phyloP scores from a whole-genome alignment of 2,888 invertebrate species.

The Trichopoda pennipes region DNA sequence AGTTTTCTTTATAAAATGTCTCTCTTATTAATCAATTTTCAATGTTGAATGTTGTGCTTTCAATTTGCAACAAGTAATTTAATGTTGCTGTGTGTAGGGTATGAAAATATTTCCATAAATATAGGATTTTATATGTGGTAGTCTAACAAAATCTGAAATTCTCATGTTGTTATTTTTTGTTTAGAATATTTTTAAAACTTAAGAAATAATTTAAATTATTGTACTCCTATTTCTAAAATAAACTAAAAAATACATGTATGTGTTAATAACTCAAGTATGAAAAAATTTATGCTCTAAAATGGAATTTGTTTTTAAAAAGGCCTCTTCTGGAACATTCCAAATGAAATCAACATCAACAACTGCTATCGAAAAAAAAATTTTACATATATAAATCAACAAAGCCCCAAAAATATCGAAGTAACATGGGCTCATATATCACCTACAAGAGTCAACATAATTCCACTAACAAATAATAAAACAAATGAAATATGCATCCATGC shows the following conservation, averaged over 20 bases:
- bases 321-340: background rate
- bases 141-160: background rate
- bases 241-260: conserved; percentile 3
- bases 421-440: conserved; percentile 47
- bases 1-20: too few species aligned
- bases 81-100: background rate
- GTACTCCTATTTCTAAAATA: conserved; percentile 12
- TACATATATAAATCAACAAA: conserved; percentile 4
- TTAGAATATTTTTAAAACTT: background rate
- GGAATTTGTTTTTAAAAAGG: background rate
- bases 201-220: conserved; percentile 28
- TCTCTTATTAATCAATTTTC: too few species aligned
- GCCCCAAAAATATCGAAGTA: conserved; percentile 1
- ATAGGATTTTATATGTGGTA: background rate
- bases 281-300: background rate
- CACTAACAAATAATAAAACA: conserved; percentile 76
- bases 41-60: too few species aligned
- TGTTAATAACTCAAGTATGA: background rate
- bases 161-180: conserved; percentile 7
- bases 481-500: conserved; percentile 79
- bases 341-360: conserved; percentile 27
- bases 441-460: conserved; percentile 55
- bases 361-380: background rate
- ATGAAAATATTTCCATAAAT: background rate
- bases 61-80: too few species aligned